A percentile compares a stretch with the other conserved stretches of the same genome.
Conservation (phyloP, 2,888 invertebrate species). For the Lobophora halterata region DNA sequence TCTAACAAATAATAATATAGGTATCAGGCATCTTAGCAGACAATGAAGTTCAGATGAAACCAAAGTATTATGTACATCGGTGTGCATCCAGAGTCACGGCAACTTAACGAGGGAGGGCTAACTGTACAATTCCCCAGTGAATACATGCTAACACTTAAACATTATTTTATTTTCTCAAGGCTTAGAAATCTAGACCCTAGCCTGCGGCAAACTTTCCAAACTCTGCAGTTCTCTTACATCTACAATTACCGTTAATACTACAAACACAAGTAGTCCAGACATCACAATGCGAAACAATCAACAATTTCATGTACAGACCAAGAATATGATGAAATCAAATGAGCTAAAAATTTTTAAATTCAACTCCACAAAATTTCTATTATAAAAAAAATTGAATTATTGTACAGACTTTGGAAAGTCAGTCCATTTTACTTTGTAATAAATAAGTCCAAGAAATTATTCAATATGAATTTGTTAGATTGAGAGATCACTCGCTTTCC, state of each 20-base stretch:
- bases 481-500: slow-evolving; percentile 83
- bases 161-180: slow-evolving; percentile 75
- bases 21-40: slow-evolving; percentile 51
- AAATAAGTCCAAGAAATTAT: slow-evolving; percentile 81
- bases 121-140: slow-evolving; percentile 80
- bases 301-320: slow-evolving; percentile 59
- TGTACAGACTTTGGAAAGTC: slow-evolving; percentile 76
- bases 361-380: slow-evolving; percentile 32
- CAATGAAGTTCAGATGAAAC: slow-evolving; percentile 72
- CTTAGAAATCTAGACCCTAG: slow-evolving; percentile 75
- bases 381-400: slow-evolving; percentile 41
- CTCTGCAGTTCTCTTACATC: slow-evolving; percentile 62
- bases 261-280: slow-evolving; percentile 45
- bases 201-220: slow-evolving; percentile 78
- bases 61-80: slow-evolving; percentile 60
- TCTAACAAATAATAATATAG: slow-evolving; percentile 47
- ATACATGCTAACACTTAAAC: slow-evolving; percentile 80
- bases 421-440: slow-evolving; percentile 77
- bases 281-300: slow-evolving; percentile 55
- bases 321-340: slow-evolving; percentile 47
- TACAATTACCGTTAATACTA: slow-evolving; percentile 56
- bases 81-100: slow-evolving; percentile 78
- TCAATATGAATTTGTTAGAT: slow-evolving; percentile 75
- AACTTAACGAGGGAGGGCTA: slow-evolving; percentile 81
- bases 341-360: slow-evolving; percentile 35